Percentiles rank a stretch among this genome's conserved stretches.
These are phyloP conservation scores for Chrysodeixis includens DNA, from an alignment of 2,888 invertebrate genomes.

Conservation along the genomic window DNA sequence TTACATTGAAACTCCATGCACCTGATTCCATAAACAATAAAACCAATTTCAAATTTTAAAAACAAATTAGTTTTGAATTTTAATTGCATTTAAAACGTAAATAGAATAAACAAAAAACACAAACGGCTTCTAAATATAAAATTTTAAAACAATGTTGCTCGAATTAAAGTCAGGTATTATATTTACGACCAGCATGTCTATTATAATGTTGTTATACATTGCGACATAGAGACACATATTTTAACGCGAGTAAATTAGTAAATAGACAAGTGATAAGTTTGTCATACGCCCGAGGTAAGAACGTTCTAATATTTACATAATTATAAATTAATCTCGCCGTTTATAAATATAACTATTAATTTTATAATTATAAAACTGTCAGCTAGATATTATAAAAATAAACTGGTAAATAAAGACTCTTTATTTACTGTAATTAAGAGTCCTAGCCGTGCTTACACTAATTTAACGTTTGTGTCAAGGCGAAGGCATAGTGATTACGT, in stretches of 20 bases:
- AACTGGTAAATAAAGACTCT: not conserved
- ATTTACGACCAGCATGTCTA: not conserved
- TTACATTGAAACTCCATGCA: slow-evolving; percentile 19
- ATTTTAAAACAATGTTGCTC: not conserved
- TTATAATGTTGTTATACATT: not conserved
- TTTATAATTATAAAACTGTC: not conserved
- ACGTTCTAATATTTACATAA: slow-evolving; percentile 3
- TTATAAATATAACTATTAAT: not conserved
- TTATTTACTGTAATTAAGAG: slow-evolving; percentile 5
- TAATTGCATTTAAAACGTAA: too few relatives aligned
- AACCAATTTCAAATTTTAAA: slow-evolving; percentile 26
- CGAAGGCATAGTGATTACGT: slow-evolving; percentile 45
- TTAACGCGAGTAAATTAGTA: not conserved
- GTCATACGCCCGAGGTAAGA: not conserved
- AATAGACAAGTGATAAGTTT: not conserved
- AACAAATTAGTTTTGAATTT: slow-evolving; percentile 13
- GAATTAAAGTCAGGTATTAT: not conserved
- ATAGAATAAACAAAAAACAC: not conserved
- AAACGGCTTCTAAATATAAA: not conserved
- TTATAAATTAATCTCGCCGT: not conserved
- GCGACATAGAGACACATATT: not conserved
- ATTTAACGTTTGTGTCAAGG: slow-evolving; percentile 54
- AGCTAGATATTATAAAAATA: not conserved
- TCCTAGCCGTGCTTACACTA: slow-evolving; percentile 22
- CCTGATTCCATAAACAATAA: slow-evolving; percentile 19